Evolutionary conservation across 2,797 vertebrate genomes (phyloP).

Genomic region (Arnoldichthys spilopterus): DNA sequence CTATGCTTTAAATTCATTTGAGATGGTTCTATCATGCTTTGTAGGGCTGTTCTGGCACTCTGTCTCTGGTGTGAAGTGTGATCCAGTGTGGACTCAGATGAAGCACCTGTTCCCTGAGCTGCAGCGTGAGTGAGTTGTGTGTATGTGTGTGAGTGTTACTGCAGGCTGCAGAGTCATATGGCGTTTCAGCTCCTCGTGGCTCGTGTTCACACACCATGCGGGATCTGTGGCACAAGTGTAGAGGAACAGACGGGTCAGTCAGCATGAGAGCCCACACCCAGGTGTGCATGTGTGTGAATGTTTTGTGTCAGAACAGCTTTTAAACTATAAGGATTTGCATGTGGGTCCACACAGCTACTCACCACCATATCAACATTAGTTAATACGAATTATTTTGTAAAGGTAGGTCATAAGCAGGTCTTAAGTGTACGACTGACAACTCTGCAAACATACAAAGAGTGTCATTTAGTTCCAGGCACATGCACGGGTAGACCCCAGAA

Average conservation of each 20-base stretch:
- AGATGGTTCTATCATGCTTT: not conserved
- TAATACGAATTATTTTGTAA: too few species aligned
- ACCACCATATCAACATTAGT: too few species aligned
- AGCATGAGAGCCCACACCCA: constrained; percentile 10
- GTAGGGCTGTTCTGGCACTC: not conserved
- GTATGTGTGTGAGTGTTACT: constrained; percentile 31
- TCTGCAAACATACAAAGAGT: too few species aligned
- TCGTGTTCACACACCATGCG: constrained; percentile 45
- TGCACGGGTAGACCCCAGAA: too few species aligned
- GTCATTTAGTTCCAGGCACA: too few species aligned
- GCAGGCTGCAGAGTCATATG: constrained; percentile 51
- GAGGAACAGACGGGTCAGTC: constrained; percentile 51
- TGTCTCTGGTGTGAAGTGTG: not conserved
- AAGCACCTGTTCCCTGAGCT: constrained; percentile 19
- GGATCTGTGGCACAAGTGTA: constrained; percentile 25
- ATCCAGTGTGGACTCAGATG: not conserved
- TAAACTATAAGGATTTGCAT: not conserved
- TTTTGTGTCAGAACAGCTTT: not conserved
- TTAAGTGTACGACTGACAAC: too few species aligned
- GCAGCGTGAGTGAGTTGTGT: constrained; percentile 22
- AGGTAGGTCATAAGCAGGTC: too few species aligned
- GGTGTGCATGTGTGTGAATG: constrained; percentile 11
- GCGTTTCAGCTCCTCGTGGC: constrained; percentile 44
- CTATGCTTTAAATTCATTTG: not conserved
- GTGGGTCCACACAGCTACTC: too few species aligned